phyloP scores from a whole-genome alignment of 2,888 invertebrate species.

The Heliconius erato region DNA sequence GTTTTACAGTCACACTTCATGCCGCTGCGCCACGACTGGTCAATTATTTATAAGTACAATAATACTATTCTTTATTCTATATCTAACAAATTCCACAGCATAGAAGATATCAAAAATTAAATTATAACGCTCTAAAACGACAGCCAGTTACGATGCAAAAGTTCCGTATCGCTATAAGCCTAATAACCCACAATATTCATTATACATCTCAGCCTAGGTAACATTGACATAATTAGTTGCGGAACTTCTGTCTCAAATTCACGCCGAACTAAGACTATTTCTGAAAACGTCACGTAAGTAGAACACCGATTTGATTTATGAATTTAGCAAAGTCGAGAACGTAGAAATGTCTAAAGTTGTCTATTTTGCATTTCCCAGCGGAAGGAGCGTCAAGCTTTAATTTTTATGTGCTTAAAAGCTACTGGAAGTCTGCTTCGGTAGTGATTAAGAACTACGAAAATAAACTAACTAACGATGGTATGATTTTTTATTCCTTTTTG shows the following conservation, averaged over 20 bases:
- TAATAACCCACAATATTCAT: slow-evolving; percentile 21
- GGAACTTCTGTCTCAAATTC: slow-evolving; percentile 41
- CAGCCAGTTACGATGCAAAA: too few species aligned
- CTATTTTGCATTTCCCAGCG: slow-evolving; percentile 36
- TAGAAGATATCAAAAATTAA: neutral
- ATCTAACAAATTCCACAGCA: neutral
- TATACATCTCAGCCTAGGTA: slow-evolving; percentile 25
- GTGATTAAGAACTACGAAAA: slow-evolving; percentile 22
- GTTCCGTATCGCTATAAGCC: too few species aligned
- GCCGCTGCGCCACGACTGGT: too few species aligned
- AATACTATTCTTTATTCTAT: neutral
- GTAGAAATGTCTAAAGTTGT: slow-evolving; percentile 37
- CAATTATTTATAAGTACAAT: too few species aligned
- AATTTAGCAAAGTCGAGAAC: slow-evolving; percentile 36
- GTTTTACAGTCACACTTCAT: too few species aligned
- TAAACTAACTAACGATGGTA: neutral
- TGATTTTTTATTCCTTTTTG: neutral
- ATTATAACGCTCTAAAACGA: neutral
- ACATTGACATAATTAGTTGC: slow-evolving; percentile 41
- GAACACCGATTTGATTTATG: slow-evolving; percentile 44
- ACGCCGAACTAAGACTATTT: slow-evolving; percentile 40
- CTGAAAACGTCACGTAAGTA: slow-evolving; percentile 44
- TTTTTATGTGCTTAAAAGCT: slow-evolving; percentile 31
- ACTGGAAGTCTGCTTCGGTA: neutral
- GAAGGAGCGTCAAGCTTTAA: slow-evolving; percentile 27